A percentile compares a stretch with the other conserved stretches of the same genome.
Evolutionary conservation across 2,888 invertebrate genomes (phyloP).

Genomic region (Coremacera marginata): DNA sequence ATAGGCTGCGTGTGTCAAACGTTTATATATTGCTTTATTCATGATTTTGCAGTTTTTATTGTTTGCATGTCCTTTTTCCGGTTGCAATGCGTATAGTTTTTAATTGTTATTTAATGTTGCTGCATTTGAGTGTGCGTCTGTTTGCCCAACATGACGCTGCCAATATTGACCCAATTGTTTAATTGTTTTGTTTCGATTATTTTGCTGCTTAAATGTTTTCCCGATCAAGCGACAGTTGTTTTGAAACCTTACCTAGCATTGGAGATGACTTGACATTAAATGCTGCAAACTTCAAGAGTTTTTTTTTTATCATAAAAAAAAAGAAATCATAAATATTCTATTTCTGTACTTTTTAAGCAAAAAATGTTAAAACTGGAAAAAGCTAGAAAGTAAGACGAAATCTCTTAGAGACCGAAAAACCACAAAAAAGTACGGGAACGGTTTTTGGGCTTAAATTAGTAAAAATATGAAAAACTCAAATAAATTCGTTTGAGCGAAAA

Average conservation of each 20-base stretch:
- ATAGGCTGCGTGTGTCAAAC: background rate
- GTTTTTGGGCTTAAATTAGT: too few species aligned
- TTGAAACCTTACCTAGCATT: background rate
- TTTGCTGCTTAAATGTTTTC: constrained; percentile 10
- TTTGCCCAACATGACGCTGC: constrained; percentile 1
- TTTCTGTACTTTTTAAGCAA: too few species aligned
- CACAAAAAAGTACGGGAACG: too few species aligned
- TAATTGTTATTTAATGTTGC: too few species aligned
- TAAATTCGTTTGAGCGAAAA: too few species aligned
- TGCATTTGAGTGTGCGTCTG: background rate
- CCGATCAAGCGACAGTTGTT: constrained; percentile 3
- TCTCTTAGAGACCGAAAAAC: too few species aligned
- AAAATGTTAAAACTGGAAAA: too few species aligned
- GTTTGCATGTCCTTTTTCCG: background rate
- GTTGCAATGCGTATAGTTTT: background rate
- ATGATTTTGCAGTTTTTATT: constrained; percentile 35
- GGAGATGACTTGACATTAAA: background rate
- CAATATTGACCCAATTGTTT: background rate
- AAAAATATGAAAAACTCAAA: too few species aligned
- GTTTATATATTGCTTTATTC: constrained; percentile 29
- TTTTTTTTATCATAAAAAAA: background rate
- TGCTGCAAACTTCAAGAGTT: background rate
- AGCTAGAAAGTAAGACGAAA: too few species aligned
- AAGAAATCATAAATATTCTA: too few species aligned
- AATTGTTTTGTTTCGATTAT: background rate